Conservation (phyloP, 2,797 vertebrate species). For the Premnoplex brunnescens region DNA sequence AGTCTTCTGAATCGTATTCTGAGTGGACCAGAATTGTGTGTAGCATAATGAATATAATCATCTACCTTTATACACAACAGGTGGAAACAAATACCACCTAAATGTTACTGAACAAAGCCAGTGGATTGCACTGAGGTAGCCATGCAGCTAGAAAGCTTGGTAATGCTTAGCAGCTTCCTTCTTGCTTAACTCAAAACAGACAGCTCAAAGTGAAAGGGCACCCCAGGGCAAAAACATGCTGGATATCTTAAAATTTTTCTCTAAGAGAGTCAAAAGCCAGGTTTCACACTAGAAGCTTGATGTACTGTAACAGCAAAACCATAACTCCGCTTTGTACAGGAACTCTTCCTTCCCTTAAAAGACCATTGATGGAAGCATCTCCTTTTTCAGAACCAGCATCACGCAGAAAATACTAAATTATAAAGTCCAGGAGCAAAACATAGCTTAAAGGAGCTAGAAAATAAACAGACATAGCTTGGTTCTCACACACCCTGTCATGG, state of each 20-base stretch:
- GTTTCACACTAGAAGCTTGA: neutral
- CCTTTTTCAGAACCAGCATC: neutral
- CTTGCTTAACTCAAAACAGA: neutral
- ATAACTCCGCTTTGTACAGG: neutral
- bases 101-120: neutral
- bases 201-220: conserved; percentile 2
- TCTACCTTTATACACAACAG: neutral
- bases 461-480: neutral
- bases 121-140: accelerated
- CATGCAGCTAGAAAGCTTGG: neutral
- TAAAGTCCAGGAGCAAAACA: neutral
- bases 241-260: neutral
- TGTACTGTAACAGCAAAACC: neutral
- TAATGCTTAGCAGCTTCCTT: neutral
- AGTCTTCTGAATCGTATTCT: neutral
- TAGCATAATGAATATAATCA: neutral
- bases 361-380: neutral
- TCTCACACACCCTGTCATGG: neutral
- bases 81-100: neutral
- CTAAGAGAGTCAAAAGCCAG: neutral
- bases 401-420: neutral
- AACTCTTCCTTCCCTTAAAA: neutral
- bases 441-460: neutral
- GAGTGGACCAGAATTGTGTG: neutral
- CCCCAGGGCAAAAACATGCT: neutral